Evolutionary conservation across 2,113 vertebrate species (phyloP).

Genomic region (Bettongia penicillata): DNA sequence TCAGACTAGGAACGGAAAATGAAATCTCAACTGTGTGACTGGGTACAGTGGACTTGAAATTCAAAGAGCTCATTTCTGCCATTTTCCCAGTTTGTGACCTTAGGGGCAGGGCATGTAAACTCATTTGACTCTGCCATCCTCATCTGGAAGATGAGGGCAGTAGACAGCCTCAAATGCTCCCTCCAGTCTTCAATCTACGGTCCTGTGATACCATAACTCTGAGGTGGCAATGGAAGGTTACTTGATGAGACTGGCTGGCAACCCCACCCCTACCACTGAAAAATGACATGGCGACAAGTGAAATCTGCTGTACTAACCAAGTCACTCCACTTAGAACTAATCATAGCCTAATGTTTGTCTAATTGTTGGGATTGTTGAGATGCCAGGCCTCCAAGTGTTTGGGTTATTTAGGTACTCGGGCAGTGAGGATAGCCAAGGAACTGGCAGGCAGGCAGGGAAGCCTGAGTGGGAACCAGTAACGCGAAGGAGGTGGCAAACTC

Average conservation of each 20-base stretch:
- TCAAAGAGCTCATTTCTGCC: neutral
- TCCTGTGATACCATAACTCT: neutral
- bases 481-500: neutral
- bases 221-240: neutral
- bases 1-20: neutral
- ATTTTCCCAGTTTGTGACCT: neutral
- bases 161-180: neutral
- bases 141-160: neutral
- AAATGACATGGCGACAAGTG: neutral
- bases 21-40: neutral
- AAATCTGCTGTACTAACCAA: neutral
- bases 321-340: neutral
- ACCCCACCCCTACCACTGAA: neutral
- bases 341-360: neutral
- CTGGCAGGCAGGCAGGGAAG: neutral
- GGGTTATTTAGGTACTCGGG: neutral
- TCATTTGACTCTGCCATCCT: neutral
- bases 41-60: neutral
- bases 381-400: neutral
- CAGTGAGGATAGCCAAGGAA: neutral
- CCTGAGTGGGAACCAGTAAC: neutral
- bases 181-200: neutral
- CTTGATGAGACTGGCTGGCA: neutral
- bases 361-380: neutral
- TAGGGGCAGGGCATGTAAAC: neutral